Conservation (phyloP, 2,888 invertebrate species). For the Melanophora roralis region DNA sequence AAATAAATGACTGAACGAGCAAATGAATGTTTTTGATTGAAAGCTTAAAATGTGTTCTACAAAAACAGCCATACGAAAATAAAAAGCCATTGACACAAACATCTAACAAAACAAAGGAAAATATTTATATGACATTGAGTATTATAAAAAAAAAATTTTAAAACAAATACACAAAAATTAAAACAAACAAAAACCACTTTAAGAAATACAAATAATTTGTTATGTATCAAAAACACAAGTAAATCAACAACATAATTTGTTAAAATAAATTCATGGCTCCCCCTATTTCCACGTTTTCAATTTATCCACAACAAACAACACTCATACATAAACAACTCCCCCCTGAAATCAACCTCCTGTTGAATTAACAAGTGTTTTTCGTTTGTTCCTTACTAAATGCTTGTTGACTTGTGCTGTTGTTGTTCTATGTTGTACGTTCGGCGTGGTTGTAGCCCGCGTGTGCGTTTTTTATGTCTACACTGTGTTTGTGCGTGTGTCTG, state of each 20-base stretch:
- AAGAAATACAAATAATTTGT: not conserved
- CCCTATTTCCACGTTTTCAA: not conserved
- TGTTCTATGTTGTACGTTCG: conserved; percentile 35
- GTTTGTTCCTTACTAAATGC: conserved; percentile 50
- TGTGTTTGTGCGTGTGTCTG: conserved; percentile 11
- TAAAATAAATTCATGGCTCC: not conserved
- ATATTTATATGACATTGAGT: conserved; percentile 22
- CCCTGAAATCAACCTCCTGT: conserved; percentile 30
- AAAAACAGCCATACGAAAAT: conserved; percentile 51
- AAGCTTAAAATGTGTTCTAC: conserved; percentile 59
- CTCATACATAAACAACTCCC: not conserved
- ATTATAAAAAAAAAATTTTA: not conserved
- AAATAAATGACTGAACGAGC: conserved; percentile 18
- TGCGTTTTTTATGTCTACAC: conserved; percentile 27
- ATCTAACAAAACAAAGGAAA: conserved; percentile 22
- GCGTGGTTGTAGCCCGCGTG: conserved; percentile 42
- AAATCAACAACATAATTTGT: not conserved
- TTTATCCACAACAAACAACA: not conserved
- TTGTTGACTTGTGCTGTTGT: conserved; percentile 55
- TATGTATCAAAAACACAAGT: not conserved
- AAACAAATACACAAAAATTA: not conserved
- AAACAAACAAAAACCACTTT: conserved; percentile 2
- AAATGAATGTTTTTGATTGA: conserved; percentile 61
- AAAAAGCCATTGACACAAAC: conserved; percentile 58
- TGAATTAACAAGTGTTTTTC: conserved; percentile 55